A percentile compares a stretch with the other conserved stretches of the same genome.
Evolutionary conservation across 1,140 invertebrate species (phyloP).

Genomic region (Orchesella cincta): DNA sequence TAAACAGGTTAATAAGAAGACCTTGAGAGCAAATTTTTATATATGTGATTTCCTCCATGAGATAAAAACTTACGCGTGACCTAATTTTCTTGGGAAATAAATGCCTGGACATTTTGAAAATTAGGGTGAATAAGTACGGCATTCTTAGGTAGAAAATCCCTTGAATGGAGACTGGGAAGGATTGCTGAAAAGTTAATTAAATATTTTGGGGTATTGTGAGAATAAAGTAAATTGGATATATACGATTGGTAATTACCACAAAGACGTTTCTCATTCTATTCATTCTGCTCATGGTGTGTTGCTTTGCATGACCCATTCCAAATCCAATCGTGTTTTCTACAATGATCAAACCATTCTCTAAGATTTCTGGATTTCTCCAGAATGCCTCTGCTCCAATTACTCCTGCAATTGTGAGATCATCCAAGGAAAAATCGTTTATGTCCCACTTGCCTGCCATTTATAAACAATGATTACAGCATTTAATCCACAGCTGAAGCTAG

Average conservation of each 20-base stretch:
- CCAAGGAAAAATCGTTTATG: neutral
- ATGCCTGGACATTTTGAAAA: conserved; percentile 4
- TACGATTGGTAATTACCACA: neutral
- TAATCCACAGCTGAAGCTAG: too few relatives aligned
- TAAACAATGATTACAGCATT: too few relatives aligned
- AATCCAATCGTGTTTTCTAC: conserved; percentile 2
- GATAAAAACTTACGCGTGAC: neutral
- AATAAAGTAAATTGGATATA: neutral
- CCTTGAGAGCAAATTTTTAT: neutral
- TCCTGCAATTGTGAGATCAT: neutral
- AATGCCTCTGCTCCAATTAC: neutral
- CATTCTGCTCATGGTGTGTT: neutral
- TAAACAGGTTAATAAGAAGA: neutral
- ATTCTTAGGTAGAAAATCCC: conserved; percentile 5
- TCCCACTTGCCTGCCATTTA: conserved; percentile 21
- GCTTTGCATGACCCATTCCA: conserved; percentile 7
- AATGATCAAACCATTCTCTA: neutral
- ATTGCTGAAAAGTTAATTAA: neutral
- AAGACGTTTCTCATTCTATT: neutral
- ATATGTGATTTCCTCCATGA: neutral
- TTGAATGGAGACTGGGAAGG: neutral
- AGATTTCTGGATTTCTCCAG: neutral
- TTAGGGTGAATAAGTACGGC: neutral
- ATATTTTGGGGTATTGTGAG: neutral
- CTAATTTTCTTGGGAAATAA: conserved; percentile 13